Evolutionary conservation across 2,113 vertebrate species (phyloP).

Genomic region (Misgurnus mizolepis): DNA sequence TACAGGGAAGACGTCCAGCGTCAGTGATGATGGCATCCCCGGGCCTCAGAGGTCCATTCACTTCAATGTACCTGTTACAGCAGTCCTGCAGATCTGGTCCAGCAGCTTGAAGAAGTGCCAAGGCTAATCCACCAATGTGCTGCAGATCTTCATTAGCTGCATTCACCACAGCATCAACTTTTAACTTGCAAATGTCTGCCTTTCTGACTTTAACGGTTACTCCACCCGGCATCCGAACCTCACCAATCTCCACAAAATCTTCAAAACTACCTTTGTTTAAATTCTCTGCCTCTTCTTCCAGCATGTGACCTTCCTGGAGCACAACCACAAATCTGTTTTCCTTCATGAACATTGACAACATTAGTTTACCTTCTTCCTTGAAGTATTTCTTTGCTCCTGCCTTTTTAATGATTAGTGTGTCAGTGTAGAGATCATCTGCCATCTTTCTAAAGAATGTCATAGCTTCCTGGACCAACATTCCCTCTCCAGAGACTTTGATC

Average conservation of each 20-base stretch:
- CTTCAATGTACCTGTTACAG: constrained; percentile 66
- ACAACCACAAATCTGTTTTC: constrained; percentile 71
- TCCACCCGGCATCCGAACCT: constrained; percentile 63
- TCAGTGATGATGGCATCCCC: constrained; percentile 65
- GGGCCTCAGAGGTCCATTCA: constrained; percentile 39
- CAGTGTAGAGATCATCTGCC: constrained; percentile 56
- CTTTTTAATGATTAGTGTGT: constrained; percentile 69
- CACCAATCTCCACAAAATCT: constrained; percentile 33
- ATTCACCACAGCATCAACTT: constrained; percentile 82
- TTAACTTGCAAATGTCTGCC: constrained; percentile 71
- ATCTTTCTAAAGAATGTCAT: constrained; percentile 52
- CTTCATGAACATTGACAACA: constrained; percentile 57
- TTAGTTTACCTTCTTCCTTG: constrained; percentile 55
- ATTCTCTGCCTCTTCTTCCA: constrained; percentile 47
- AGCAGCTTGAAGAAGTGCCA: constrained; percentile 70
- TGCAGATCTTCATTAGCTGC: constrained; percentile 80
- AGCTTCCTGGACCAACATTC: constrained; percentile 65
- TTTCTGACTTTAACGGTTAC: constrained; percentile 71
- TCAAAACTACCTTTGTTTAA: constrained; percentile 14
- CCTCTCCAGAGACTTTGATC: constrained; percentile 75
- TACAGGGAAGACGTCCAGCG: constrained; percentile 76
- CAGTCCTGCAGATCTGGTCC: constrained; percentile 77
- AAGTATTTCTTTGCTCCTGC: constrained; percentile 82
- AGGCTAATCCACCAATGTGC: constrained; percentile 75
- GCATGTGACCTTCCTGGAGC: constrained; percentile 62